phyloP scores from a whole-genome alignment of 1,140 invertebrate species.

The Drosophila melanogaster region Release_6_plus_ISO1_MT NC_004354.4:3521501-3522000 shows the following conservation, averaged over 20 bases:
- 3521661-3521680: conserved; percentile 81
- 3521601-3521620: conserved; percentile 82
- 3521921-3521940: conserved; percentile 84
- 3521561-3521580: conserved; percentile 19
- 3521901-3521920: conserved; percentile 84
- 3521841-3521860: conserved; percentile 3
- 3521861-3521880: neutral
- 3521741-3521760: conserved; percentile 18
- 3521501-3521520: conserved; percentile 55
- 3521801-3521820: neutral
- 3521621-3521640: no score
- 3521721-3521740: conserved; percentile 34
- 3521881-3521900: conserved; percentile 30
- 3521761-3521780: no score
- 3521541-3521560: conserved; percentile 35
- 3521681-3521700: conserved; percentile 53
- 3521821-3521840: neutral
- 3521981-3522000: neutral
- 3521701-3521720: conserved; percentile 18
- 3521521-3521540: conserved; percentile 79
- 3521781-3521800: no score
- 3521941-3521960: conserved; percentile 56
- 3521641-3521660: conserved; percentile 57
- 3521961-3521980: neutral
- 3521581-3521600: conserved; percentile 78